phyloP scores from a whole-genome alignment of 2,888 invertebrate species.

The Lasioglossum morio region DNA sequence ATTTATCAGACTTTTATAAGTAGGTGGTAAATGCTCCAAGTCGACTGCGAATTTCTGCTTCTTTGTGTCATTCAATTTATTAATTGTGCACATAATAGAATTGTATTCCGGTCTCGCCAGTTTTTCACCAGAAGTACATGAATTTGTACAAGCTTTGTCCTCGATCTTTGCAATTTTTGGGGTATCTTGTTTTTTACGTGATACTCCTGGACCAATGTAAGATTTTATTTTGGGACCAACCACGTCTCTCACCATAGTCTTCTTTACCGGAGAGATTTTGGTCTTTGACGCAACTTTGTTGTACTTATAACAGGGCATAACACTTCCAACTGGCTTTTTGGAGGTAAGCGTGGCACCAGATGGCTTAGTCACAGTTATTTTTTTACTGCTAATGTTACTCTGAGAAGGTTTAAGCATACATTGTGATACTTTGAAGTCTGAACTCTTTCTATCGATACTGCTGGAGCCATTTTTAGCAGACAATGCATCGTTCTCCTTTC shows the following conservation, averaged over 20 bases:
- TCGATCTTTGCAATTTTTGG: not conserved
- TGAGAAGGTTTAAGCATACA: conserved; percentile 12
- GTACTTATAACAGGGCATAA: conserved; percentile 60
- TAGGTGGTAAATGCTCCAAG: conserved; percentile 72
- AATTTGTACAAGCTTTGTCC: not conserved
- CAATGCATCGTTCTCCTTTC: conserved; percentile 56
- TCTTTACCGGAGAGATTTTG: conserved; percentile 61
- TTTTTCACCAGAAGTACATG: conserved; percentile 48
- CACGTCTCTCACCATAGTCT: conserved; percentile 62
- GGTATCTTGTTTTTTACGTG: not conserved
- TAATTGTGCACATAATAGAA: conserved; percentile 78
- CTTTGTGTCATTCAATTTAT: conserved; percentile 73
- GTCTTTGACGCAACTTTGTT: conserved; percentile 30
- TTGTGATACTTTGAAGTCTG: not conserved
- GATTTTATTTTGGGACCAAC: conserved; percentile 56
- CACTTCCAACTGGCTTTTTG: not conserved
- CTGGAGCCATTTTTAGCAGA: not conserved
- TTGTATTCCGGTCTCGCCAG: conserved; percentile 79
- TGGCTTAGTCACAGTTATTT: not conserved
- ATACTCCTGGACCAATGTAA: conserved; percentile 67
- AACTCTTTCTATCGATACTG: not conserved
- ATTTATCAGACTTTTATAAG: conserved; percentile 72
- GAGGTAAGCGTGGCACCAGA: not conserved
- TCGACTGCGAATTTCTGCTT: conserved; percentile 72
- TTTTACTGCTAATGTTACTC: not conserved